These are phyloP conservation scores for Perithous albicinctus DNA, from an alignment of 2,888 invertebrate genomes.

Conservation along the genomic window DNA sequence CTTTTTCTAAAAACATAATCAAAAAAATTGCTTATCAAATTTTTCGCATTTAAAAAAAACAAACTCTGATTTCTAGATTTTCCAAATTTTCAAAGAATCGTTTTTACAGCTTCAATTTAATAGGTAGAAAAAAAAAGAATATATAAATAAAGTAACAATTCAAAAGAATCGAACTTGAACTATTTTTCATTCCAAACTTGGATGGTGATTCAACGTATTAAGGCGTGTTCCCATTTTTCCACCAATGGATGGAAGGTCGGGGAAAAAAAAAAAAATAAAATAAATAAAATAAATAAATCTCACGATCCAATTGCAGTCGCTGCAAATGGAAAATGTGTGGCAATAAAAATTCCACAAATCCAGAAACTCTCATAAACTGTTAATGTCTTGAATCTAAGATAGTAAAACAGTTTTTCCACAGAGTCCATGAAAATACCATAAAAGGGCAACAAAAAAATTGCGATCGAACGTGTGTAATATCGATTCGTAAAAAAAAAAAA, in stretches of 20 bases:
- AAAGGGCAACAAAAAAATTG: background rate
- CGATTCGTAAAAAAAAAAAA: slow-evolving; percentile 1
- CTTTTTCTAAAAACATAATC: no score
- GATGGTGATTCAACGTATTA: background rate
- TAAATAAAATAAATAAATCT: background rate
- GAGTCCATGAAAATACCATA: background rate
- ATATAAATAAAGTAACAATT: background rate
- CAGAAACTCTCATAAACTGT: background rate
- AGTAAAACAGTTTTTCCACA: background rate
- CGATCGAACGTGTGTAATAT: background rate
- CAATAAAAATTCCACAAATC: slow-evolving; percentile 1
- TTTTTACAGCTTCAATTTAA: background rate
- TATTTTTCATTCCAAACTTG: background rate
- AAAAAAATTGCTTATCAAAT: no score
- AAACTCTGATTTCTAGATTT: no score
- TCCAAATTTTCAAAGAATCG: no score
- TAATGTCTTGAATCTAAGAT: background rate
- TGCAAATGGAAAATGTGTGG: slow-evolving; percentile 8
- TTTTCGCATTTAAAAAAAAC: no score
- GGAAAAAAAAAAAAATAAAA: background rate
- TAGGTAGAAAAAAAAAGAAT: background rate
- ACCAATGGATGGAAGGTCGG: background rate
- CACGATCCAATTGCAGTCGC: background rate
- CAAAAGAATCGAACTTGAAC: background rate
- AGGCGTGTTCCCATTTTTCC: background rate